These are phyloP conservation scores for Otolemur garnettii DNA, from an alignment of 2,113 vertebrate species.

Conservation along the genomic window DNA sequence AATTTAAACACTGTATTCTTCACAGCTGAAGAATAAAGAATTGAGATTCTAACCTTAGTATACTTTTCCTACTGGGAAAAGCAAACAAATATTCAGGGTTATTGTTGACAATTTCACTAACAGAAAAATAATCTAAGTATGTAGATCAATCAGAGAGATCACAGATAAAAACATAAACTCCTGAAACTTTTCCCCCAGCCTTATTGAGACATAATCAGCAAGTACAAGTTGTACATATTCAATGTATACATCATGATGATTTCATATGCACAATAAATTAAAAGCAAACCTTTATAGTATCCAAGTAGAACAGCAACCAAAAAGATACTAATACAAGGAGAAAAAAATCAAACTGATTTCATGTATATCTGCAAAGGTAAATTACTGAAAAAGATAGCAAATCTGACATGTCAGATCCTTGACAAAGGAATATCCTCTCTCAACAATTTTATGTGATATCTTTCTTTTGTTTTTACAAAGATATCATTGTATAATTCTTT, in stretches of 20 bases:
- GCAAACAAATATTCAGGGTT: neutral
- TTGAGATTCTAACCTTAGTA: neutral
- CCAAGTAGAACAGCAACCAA: neutral
- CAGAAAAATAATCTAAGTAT: neutral
- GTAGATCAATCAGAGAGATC: neutral
- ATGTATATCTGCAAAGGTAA: neutral
- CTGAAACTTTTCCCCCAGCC: neutral
- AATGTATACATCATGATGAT: neutral
- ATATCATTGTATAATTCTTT: neutral
- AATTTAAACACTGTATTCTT: neutral
- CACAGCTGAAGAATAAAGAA: neutral
- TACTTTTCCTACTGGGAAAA: neutral
- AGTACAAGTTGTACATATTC: neutral
- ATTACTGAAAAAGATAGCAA: neutral
- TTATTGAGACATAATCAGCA: neutral
- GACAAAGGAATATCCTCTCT: conserved; percentile 21
- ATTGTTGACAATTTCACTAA: neutral
- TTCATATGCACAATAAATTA: neutral
- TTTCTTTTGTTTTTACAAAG: neutral
- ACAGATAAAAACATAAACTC: neutral
- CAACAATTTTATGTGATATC: neutral
- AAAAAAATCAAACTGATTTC: neutral
- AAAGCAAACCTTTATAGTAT: neutral
- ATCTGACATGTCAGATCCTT: neutral
- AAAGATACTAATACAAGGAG: neutral